A percentile compares a stretch with the other conserved stretches of the same genome.
phyloP scores from a whole-genome alignment of 2,888 invertebrate genomes.

The Cephus spinipes region DNA sequence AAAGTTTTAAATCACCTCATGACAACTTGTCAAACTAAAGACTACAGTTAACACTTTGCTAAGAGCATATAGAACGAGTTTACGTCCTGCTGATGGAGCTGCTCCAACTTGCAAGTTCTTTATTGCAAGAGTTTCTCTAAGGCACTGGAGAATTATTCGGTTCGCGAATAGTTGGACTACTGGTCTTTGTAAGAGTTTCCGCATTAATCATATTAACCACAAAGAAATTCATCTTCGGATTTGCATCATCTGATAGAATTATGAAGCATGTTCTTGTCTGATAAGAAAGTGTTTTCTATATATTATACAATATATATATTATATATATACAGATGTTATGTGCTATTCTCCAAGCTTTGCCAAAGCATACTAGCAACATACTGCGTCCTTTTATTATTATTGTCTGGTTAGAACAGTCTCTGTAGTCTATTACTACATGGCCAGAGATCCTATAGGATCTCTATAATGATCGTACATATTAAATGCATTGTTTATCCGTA shows the following conservation, averaged over 20 bases:
- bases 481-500: background rate
- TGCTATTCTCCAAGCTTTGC: background rate
- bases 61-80: background rate
- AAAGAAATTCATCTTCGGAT: too few relatives aligned
- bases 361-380: background rate
- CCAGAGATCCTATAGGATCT: background rate
- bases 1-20: background rate
- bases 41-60: background rate
- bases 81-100: background rate
- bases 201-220: too few relatives aligned
- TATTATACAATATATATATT: too few relatives aligned
- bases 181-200: too few relatives aligned
- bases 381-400: background rate
- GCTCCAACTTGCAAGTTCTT: background rate
- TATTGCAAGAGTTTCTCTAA: background rate
- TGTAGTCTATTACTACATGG: background rate
- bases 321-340: too few relatives aligned
- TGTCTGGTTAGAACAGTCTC: background rate
- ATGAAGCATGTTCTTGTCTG: too few relatives aligned
- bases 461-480: background rate
- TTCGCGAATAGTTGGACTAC: too few relatives aligned
- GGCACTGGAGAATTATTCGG: background rate
- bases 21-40: background rate
- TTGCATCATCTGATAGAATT: too few relatives aligned
- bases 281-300: too few relatives aligned